Evolutionary conservation across 2,797 vertebrate species (phyloP).

Genomic region (Propithecus perrieri): DNA sequence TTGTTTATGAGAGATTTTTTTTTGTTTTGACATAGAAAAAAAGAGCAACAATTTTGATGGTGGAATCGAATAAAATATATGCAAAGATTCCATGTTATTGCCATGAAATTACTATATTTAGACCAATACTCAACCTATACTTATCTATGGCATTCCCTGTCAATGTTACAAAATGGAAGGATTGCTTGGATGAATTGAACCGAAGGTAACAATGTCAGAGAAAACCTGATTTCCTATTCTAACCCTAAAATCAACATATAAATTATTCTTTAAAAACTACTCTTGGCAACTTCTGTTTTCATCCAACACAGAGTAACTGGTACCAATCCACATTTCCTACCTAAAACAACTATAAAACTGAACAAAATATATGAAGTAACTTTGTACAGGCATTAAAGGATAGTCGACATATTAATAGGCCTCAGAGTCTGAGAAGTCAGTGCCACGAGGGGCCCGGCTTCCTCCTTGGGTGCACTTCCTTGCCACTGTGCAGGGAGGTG

Average conservation of each 20-base stretch:
- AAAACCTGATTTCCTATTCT: background rate
- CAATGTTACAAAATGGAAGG: background rate
- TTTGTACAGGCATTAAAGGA: background rate
- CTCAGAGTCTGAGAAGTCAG: background rate
- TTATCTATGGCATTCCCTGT: conserved; percentile 61
- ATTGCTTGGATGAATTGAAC: conserved; percentile 7
- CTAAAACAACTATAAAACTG: conserved; percentile 36
- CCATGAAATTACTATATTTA: conserved; percentile 55
- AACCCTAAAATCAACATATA: background rate
- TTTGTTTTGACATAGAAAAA: conserved; percentile 69
- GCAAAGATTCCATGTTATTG: conserved; percentile 50
- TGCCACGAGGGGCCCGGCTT: accelerated
- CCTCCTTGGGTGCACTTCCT: background rate
- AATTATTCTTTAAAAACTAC: conserved; percentile 40
- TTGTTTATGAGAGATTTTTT: conserved; percentile 34
- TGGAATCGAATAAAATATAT: conserved; percentile 50
- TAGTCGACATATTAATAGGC: background rate
- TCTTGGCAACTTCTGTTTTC: background rate
- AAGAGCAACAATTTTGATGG: conserved; percentile 64
- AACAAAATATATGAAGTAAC: background rate
- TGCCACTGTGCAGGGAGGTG: background rate
- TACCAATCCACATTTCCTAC: background rate
- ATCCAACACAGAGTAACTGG: background rate
- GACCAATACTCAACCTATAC: conserved; percentile 70
- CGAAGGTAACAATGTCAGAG: background rate